These are phyloP conservation scores for Chrysaora quinquecirrha DNA, from an alignment of 30 jellyfish, hydroid and myxozoan genomes.

Conservation along the genomic window DNA sequence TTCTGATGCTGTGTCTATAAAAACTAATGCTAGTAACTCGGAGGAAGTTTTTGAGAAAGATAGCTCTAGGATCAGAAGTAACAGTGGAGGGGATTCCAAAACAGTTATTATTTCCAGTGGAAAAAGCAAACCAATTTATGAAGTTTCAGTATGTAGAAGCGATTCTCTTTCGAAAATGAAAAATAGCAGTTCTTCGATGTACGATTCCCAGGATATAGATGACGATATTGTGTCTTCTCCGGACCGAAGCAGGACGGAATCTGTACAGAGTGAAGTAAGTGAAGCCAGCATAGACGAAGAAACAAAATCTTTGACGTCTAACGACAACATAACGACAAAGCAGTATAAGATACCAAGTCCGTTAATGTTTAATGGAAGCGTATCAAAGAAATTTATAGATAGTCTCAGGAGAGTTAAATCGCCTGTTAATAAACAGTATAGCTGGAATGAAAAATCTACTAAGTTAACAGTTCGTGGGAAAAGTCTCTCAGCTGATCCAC, in stretches of 20 bases:
- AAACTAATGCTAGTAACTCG: too few relatives aligned
- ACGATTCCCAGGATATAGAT: not conserved
- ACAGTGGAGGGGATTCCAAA: too few relatives aligned
- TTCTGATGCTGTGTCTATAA: too few relatives aligned
- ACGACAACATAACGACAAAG: not conserved
- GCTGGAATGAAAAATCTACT: conserved; percentile 16
- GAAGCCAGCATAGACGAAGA: not conserved
- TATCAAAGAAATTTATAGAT: conserved; percentile 17
- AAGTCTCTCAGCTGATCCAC: conserved; percentile 10
- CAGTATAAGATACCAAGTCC: not conserved
- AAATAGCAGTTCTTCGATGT: not conserved
- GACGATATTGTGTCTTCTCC: not conserved
- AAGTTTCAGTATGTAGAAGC: not conserved
- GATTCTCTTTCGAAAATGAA: not conserved
- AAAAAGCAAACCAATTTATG: not conserved
- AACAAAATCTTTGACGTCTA: not conserved
- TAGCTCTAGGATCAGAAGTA: too few relatives aligned
- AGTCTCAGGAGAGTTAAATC: conserved; percentile 8
- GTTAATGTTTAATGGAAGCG: not conserved
- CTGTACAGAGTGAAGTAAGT: conserved; percentile 1
- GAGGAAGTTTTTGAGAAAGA: too few relatives aligned
- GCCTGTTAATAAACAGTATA: conserved; percentile 36
- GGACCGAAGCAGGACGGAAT: not conserved
- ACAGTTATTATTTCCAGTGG: too few relatives aligned
- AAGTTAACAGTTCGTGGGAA: not conserved